Evolutionary conservation across 2,797 vertebrate species (phyloP).

Genomic region (Sebastes hubbsi): DNA sequence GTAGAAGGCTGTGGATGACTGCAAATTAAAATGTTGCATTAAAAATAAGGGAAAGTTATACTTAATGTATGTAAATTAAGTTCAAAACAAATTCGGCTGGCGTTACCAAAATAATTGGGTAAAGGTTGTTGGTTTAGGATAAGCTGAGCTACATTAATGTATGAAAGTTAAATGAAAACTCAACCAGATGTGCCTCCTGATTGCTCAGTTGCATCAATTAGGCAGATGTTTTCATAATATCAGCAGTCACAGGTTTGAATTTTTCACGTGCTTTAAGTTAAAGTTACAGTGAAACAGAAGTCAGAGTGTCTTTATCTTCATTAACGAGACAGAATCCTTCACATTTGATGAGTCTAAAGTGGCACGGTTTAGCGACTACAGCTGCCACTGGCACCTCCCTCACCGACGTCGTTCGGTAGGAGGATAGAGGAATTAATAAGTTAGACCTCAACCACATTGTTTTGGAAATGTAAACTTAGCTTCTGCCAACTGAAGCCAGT

Average conservation of each 20-base stretch:
- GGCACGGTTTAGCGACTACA: neutral
- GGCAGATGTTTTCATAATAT: neutral
- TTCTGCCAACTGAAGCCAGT: neutral
- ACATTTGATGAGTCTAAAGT: neutral
- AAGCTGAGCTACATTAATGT: neutral
- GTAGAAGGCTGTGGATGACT: neutral
- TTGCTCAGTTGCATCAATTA: neutral
- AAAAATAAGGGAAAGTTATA: neutral
- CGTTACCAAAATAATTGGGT: neutral
- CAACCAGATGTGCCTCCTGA: neutral
- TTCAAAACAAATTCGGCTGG: conserved; percentile 18
- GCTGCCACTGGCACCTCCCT: neutral
- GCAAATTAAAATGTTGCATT: conserved; percentile 27
- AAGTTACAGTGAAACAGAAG: neutral
- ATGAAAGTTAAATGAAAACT: neutral
- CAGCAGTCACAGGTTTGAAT: neutral
- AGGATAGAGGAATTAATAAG: neutral
- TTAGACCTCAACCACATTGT: neutral
- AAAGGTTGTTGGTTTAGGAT: conserved; percentile 22
- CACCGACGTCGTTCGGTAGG: neutral
- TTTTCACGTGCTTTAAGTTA: neutral
- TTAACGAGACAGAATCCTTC: neutral
- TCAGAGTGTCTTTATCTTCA: neutral
- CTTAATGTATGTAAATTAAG: conserved; percentile 24
- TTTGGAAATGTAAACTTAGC: neutral